Percentiles rank a stretch among this genome's conserved stretches.
Evolutionary conservation across 2,888 invertebrate genomes (phyloP).

Genomic region (Drosophila lutescens): DNA sequence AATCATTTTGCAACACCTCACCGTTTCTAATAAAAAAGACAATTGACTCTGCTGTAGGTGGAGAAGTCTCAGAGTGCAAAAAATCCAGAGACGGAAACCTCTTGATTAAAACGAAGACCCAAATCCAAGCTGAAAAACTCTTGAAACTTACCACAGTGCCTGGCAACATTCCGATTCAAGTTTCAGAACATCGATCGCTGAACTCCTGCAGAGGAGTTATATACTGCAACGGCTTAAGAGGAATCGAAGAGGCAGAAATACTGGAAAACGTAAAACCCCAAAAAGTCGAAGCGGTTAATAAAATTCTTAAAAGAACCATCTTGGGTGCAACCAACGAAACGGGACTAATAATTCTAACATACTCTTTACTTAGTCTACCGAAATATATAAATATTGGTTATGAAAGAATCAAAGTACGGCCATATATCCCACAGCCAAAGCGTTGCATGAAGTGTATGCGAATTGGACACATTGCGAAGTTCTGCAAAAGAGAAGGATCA

Average conservation of each 20-base stretch:
- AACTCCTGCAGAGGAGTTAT: too few relatives aligned
- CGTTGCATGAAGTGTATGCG: neutral
- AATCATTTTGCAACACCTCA: too few relatives aligned
- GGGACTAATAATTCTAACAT: neutral
- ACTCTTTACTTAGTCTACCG: neutral
- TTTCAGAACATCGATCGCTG: too few relatives aligned
- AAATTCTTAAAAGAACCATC: neutral
- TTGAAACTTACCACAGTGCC: neutral
- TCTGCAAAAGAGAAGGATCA: neutral
- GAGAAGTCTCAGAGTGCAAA: neutral
- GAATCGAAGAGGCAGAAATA: neutral
- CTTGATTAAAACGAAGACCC: neutral
- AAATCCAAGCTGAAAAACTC: neutral
- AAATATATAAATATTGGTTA: neutral
- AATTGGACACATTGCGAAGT: neutral
- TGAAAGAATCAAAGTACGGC: neutral
- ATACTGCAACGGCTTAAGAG: neutral
- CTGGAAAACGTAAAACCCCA: neutral
- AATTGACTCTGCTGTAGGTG: neutral
- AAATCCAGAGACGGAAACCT: constrained; percentile 3
- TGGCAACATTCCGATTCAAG: too few relatives aligned
- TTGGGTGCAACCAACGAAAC: neutral
- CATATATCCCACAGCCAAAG: neutral
- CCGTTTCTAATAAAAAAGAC: neutral
- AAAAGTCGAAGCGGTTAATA: neutral